Evolutionary conservation across 1,140 invertebrate genomes (phyloP), one percentile per base, ranked within the genome.

Genomic region (Portunus trituberculatus): DNA sequence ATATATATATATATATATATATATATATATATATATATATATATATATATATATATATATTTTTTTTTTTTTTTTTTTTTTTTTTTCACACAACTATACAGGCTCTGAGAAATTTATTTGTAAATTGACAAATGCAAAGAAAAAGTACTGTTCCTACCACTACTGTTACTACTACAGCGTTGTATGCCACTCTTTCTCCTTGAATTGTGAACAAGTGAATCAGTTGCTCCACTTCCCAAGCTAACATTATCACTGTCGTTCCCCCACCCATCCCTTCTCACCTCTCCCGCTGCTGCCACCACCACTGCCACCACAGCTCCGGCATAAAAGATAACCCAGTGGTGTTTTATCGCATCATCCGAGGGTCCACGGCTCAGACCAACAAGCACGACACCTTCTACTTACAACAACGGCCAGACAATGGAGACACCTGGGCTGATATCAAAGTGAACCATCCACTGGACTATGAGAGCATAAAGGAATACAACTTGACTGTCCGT

Each of bases 351-450:
- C 98, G 98, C 90, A 97, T 99, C 97, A 99, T 99, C 98, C 98
- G 98, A 93, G 99, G 99, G 95, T 99, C 98, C 20, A 99, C 99
- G 87, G 98, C 99, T 3, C 99, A 99, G 97, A 99, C 99, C 87
- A 99, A 99, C 97, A 99, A 99, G 97, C 98, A 98, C 97, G 98
- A 99, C 97, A 99, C 99, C 86, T 99, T 99, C 97, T 99, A 99
- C 97, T 97, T 99, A 95, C 99, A 99, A 98, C 99, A 99, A 97
- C 97, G 99, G 96, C 98, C 98, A 76, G 98, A 99, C 96, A 98
- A 98, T 97, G 98, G 98, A 45, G 98, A 98, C 96, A 99, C 98
- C 96, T 99, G 98, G 98, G 98, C 98, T 16, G 99, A 99, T 97
- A 98, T 99, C 97, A 99, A 99, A 97, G 99, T 99, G 95, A 99